phyloP scores from a whole-genome alignment of 2,888 invertebrate genomes.

The Pollenia labialis region DNA sequence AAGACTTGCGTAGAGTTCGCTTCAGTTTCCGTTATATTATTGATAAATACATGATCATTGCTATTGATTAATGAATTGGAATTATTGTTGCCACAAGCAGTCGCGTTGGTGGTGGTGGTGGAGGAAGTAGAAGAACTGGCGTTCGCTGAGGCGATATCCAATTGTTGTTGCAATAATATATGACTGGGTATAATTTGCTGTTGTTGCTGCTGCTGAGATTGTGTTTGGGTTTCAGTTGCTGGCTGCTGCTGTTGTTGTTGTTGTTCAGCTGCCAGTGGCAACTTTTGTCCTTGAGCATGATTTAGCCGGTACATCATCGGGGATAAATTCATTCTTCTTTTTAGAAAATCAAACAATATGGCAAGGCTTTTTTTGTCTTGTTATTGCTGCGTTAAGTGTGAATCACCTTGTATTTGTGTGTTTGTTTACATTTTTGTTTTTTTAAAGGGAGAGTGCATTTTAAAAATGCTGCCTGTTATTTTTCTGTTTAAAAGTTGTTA shows the following conservation, averaged over 20 bases:
- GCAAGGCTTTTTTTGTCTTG: conserved; percentile 19
- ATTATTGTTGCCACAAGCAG: conserved; percentile 58
- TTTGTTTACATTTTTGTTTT: conserved; percentile 53
- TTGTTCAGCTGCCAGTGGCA: conserved; percentile 75
- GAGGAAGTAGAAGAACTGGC: conserved; percentile 11
- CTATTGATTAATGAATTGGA: conserved; percentile 73
- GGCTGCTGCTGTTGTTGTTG: conserved; percentile 75
- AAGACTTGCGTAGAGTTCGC: conserved; percentile 44
- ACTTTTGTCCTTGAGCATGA: conserved; percentile 79
- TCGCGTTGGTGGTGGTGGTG: background rate
- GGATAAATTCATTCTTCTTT: conserved; percentile 77
- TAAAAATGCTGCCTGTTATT: conserved; percentile 46
- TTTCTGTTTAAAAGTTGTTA: background rate
- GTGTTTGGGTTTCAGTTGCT: conserved; percentile 49
- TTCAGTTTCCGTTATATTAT: conserved; percentile 40
- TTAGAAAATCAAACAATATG: conserved; percentile 16
- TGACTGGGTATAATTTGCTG: conserved; percentile 77
- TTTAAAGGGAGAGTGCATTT: background rate
- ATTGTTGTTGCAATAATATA: conserved; percentile 80
- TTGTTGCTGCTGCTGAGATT: conserved; percentile 74
- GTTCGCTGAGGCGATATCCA: conserved; percentile 75
- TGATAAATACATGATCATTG: conserved; percentile 58
- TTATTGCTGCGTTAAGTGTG: background rate
- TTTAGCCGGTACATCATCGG: conserved; percentile 83
- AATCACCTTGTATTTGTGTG: background rate